Conservation (phyloP, 2,113 vertebrate species). For the Bubo scandiacus region DNA sequence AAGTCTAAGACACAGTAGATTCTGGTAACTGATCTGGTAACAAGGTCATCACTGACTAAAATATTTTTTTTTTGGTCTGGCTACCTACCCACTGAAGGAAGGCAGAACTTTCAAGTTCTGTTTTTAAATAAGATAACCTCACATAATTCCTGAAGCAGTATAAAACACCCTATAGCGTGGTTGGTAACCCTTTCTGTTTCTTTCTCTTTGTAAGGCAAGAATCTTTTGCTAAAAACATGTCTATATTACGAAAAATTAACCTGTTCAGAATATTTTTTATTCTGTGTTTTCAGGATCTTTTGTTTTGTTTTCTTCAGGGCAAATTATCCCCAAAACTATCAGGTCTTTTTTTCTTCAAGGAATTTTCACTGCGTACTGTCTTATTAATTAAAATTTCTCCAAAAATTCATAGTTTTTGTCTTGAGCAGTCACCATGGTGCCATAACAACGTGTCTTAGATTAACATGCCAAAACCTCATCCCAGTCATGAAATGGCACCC, state of each 20-base stretch:
- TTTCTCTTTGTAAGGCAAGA: background rate
- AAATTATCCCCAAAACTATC: background rate
- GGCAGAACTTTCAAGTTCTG: background rate
- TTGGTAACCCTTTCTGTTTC: background rate
- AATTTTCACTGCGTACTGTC: background rate
- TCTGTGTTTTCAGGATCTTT: background rate
- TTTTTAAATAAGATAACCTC: background rate
- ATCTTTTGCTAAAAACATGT: background rate
- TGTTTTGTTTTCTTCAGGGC: background rate
- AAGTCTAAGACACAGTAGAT: background rate
- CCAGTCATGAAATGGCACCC: background rate
- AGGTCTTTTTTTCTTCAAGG: rapidly evolving
- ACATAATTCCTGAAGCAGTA: background rate
- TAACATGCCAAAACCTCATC: background rate
- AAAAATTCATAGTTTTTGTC: background rate
- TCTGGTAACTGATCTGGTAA: background rate
- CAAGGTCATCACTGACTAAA: background rate
- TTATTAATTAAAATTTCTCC: background rate
- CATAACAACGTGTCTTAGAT: background rate
- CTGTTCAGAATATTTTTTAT: background rate
- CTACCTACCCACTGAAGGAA: background rate
- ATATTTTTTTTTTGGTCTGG: background rate
- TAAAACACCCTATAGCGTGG: background rate
- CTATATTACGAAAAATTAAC: background rate
- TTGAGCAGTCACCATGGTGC: background rate